Percentiles rank a stretch among this genome's conserved stretches.
These are phyloP conservation scores for Argyra leucocephala DNA, from an alignment of 2,888 invertebrate species.

Conservation along the genomic window DNA sequence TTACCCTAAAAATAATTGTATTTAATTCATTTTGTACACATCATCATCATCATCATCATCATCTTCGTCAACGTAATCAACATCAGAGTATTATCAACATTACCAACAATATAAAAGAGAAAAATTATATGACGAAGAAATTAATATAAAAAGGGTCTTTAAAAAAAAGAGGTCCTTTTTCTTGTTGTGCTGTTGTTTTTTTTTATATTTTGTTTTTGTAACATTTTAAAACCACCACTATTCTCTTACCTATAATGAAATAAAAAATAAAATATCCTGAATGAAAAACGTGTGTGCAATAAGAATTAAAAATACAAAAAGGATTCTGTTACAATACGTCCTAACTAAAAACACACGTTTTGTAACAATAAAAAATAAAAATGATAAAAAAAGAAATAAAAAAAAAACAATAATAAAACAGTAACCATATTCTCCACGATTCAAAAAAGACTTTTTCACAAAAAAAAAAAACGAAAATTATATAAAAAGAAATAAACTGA, in stretches of 20 bases:
- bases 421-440: too few species aligned
- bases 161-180: too few species aligned
- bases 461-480: background rate
- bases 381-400: background rate
- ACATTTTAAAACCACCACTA: too few species aligned
- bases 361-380: background rate
- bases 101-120: too few species aligned
- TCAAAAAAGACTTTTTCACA: too few species aligned
- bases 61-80: background rate
- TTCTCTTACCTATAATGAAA: too few species aligned
- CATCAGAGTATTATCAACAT: too few species aligned
- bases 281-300: background rate
- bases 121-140: too few species aligned
- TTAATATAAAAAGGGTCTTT: too few species aligned
- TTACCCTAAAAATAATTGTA: background rate
- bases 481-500: background rate
- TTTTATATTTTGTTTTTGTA: too few species aligned
- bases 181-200: too few species aligned
- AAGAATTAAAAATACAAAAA: background rate
- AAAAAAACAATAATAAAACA: background rate
- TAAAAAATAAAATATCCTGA: too few species aligned
- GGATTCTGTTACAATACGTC: background rate
- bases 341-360: background rate
- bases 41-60: background rate
- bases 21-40: constrained; percentile 6